Evolutionary conservation across 2,797 vertebrate genomes (phyloP).

Genomic region (Todus mexicanus): DNA sequence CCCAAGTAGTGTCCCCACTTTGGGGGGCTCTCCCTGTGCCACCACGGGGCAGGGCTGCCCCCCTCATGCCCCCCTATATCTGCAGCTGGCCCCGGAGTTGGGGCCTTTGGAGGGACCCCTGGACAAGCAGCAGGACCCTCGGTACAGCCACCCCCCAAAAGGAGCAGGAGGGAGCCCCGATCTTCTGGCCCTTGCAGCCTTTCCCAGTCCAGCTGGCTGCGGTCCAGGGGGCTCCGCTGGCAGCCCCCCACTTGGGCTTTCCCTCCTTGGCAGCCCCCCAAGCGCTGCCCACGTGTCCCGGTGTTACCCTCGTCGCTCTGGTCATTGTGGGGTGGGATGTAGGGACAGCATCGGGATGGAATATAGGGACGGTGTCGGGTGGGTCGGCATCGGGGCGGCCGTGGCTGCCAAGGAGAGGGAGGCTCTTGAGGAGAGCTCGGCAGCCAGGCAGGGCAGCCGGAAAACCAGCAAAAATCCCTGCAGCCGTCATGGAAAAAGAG

Average conservation of each 20-base stretch:
- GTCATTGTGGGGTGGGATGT: neutral
- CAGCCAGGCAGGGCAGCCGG: neutral
- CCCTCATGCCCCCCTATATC: rapidly evolving
- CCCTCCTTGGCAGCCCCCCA: neutral
- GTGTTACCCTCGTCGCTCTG: rapidly evolving
- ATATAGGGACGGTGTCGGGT: too few relatives aligned
- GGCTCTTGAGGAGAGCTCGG: neutral
- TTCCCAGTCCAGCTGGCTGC: neutral
- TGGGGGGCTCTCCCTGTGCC: neutral
- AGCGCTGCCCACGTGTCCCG: neutral
- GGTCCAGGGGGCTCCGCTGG: neutral
- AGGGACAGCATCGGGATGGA: neutral
- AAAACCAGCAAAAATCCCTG: slow-evolving; percentile 1
- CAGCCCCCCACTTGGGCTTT: neutral
- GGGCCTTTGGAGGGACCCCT: neutral
- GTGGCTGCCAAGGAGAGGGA: too few relatives aligned
- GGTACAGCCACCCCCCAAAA: neutral
- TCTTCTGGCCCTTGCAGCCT: neutral
- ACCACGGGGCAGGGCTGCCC: neutral
- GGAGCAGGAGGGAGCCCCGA: neutral
- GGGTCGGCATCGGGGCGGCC: rapidly evolving
- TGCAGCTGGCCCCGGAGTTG: neutral
- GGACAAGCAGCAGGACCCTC: neutral
- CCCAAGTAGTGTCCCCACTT: neutral
- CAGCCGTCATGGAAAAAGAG: slow-evolving; percentile 53